Base-by-base conservation (phyloP, 2,888 invertebrate species). In the Agonopterix subpropinquella region DNA sequence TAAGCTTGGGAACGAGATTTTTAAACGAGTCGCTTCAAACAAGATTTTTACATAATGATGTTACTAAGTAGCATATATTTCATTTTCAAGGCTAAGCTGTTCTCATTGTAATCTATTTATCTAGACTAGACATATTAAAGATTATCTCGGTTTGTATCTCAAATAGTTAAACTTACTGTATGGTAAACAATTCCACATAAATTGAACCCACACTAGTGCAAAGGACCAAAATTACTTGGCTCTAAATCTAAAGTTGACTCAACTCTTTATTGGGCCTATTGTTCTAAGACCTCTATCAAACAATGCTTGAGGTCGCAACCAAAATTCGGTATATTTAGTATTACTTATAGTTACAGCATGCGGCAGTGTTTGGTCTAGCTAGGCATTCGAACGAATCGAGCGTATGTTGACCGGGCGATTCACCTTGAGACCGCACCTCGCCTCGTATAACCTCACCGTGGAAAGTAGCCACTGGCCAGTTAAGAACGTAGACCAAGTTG, bases 381-480 rank as follows among this genome's bases (percentile, higher is more conserved):
- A 84, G 80, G 82, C 77, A 73, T 75, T 75, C 71, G 70, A 75
- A 77, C 62, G 73, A 66, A 72, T 67, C 67, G 66, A 70, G 76
- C 80, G 86, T 76, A 62, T 86, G 80, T 86, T 87, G 85, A 85
- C 84, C 86, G 82, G 76, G 68, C 83, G 72, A 74, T 78, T 85
- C 79, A 85, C 86, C 86, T 86, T 87, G 87, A 82, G 70, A 80
- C 74, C 83, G 77, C 80, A 73, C 80, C 80, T 81, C 78, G 70
- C 69, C 68, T 72, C 60, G 61, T 77, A 80, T 78, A 77, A 80
- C 62, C 71, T 80, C 53, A 61, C 77, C 66, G 54, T 62, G 59
- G 59, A 49, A 54, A 71, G 71, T 67, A 58, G 63, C 55, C 69
- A 56, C 59, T 56, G 64, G 61, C 61, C 65, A 62, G 62, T 63